Evolutionary conservation across 2,113 vertebrate species (phyloP), one percentile per base, ranked within the genome.

Genomic region (Lepus americanus): DNA sequence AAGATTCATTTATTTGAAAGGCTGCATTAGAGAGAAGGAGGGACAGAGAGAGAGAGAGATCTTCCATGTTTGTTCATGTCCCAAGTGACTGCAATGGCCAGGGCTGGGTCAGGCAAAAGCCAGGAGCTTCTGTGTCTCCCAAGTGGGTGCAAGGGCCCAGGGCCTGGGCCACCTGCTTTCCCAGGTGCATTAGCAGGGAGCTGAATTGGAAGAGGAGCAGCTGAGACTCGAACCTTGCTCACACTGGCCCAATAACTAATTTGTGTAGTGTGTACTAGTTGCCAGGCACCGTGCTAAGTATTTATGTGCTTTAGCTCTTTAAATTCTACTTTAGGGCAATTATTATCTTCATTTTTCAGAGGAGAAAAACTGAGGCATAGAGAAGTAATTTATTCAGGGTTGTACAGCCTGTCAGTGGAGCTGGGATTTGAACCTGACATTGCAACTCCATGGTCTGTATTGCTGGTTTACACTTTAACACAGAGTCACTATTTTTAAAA

Each of bases 341-440:
- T 88, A 84, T 61, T 80, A 49, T 74, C 59, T 82, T 88, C 29
- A 66, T 82, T 81, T 95, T 93, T 33, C 11, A 67, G 63, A 80
- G 88, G 61, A 81, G 63, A 77, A 93, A 91, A 88, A 90, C 64
- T 49, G 31, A 92, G 77, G 39, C 76, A 87, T 9, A 82, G 31
- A 55, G 31, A 90, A 92, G 49, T 89, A 94, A 76, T 93, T 96
- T 94, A 95, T 78, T 95, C 55, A 96, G 13, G n/a, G 16, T 72
- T 94, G 33, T 14, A 67, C 19, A 94, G n/a, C 49, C 74, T 90
- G 9, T 95, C 85, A 96, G 63, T 83, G 63, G 82, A 93, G 29
- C 27, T 92, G 33, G 73, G 53, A 87, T 86, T 95, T 93, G 59
- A 94, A 85, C 20, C 6, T 85, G 83, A 33, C 3, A 1, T 16